These are phyloP conservation scores for Pantherophis guttatus DNA, from an alignment of 2,113 vertebrate genomes.

Conservation along the genomic window DNA sequence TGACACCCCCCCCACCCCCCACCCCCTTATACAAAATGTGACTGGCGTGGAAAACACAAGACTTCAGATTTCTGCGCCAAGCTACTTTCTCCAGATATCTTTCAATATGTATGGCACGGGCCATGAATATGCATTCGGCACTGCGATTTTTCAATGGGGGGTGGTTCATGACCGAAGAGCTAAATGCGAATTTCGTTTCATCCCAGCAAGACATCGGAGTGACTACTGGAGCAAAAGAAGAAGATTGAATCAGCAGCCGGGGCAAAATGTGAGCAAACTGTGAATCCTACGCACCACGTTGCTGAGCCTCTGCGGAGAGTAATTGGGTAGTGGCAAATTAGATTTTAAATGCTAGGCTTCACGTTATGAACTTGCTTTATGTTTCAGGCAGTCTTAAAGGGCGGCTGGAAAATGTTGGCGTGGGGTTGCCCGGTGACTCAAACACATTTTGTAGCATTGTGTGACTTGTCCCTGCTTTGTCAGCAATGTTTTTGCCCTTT, in stretches of 20 bases:
- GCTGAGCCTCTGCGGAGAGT: neutral
- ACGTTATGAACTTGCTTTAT: neutral
- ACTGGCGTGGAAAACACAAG: constrained; percentile 1
- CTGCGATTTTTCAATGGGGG: neutral
- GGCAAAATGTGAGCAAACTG: neutral
- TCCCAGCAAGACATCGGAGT: neutral
- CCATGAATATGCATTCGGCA: neutral
- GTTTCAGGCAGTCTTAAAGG: neutral
- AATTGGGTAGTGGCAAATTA: neutral
- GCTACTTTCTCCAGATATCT: neutral
- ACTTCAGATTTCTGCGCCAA: constrained; percentile 24
- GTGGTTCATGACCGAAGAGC: neutral
- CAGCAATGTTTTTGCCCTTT: neutral
- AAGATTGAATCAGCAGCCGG: neutral
- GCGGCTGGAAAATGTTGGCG: neutral
- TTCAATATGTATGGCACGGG: constrained; percentile 19
- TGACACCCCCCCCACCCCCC: neutral
- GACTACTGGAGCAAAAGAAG: neutral
- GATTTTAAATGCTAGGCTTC: neutral
- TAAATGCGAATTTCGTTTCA: constrained; percentile 13
- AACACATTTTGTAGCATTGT: neutral
- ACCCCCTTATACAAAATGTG: neutral
- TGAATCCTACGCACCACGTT: neutral
- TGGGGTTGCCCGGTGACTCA: neutral
- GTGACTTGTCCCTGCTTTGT: neutral